A percentile compares a stretch with the other conserved stretches of the same genome.
These are phyloP conservation scores for Drosophila neotestacea DNA, from an alignment of 2,888 invertebrate genomes.

Conservation along the genomic window DNA sequence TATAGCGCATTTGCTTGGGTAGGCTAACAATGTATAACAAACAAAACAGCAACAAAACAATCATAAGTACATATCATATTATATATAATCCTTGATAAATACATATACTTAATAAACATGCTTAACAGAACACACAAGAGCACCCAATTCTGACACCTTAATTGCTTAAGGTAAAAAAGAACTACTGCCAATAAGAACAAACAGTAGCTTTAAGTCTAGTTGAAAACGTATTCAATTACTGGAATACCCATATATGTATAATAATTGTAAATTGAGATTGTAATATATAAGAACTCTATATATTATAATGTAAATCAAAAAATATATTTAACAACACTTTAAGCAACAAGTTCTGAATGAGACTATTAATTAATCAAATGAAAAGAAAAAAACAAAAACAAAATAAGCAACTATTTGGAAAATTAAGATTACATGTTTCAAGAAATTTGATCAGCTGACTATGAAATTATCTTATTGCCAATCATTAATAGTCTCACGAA, in stretches of 20 bases:
- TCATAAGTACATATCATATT: not conserved
- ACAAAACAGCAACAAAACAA: slow-evolving; percentile 36
- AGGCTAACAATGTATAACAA: slow-evolving; percentile 63
- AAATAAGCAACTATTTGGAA: slow-evolving; percentile 23
- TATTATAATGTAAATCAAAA: slow-evolving; percentile 66
- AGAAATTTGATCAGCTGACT: slow-evolving; percentile 45
- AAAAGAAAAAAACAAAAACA: slow-evolving; percentile 18
- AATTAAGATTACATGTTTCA: slow-evolving; percentile 27
- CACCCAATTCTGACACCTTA: slow-evolving; percentile 71
- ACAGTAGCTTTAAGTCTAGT: slow-evolving; percentile 84
- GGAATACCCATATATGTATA: slow-evolving; percentile 15
- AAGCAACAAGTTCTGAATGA: slow-evolving; percentile 85
- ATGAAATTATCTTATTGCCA: slow-evolving; percentile 51
- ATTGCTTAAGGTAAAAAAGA: slow-evolving; percentile 36
- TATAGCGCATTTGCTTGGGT: slow-evolving; percentile 81
- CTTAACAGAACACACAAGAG: slow-evolving; percentile 76
- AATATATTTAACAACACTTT: slow-evolving; percentile 81
- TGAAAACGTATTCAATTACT: slow-evolving; percentile 22
- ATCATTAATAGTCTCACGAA: slow-evolving; percentile 85
- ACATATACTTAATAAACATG: slow-evolving; percentile 19
- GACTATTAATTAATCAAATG: slow-evolving; percentile 82
- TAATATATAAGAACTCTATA: slow-evolving; percentile 57
- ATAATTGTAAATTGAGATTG: slow-evolving; percentile 59
- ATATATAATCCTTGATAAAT: slow-evolving; percentile 21
- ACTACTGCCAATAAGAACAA: slow-evolving; percentile 85